Conservation (phyloP, 2,888 invertebrate genomes). For the Morpho deidamia region DNA sequence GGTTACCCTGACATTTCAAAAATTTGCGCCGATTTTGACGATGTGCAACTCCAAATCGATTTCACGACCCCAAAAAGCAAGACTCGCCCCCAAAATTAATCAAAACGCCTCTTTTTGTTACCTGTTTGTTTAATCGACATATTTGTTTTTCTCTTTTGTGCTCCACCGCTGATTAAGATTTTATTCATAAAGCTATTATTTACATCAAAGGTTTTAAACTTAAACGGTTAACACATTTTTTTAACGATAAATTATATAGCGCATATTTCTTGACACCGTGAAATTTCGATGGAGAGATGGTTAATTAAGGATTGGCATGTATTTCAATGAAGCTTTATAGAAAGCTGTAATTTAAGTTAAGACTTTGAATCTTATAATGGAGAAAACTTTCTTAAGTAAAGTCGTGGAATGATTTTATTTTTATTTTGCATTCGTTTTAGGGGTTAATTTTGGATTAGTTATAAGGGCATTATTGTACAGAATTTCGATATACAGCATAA, state of each 20-base stretch:
- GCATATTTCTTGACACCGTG: not conserved
- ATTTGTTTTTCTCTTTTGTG: conserved; percentile 52
- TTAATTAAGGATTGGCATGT: too few relatives aligned
- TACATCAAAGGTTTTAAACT: conserved; percentile 34
- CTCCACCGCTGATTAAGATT: conserved; percentile 71
- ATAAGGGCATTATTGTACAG: too few relatives aligned
- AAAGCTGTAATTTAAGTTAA: too few relatives aligned
- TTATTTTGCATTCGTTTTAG: too few relatives aligned
- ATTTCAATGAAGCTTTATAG: too few relatives aligned
- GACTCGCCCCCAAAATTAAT: conserved; percentile 66
- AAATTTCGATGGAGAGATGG: too few relatives aligned
- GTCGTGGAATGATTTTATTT: too few relatives aligned
- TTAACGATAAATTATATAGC: conserved; percentile 13
- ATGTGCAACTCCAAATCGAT: conserved; percentile 56
- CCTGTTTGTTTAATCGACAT: conserved; percentile 66
- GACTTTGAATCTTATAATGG: too few relatives aligned
- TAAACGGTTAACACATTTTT: conserved; percentile 20
- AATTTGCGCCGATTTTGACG: conserved; percentile 64
- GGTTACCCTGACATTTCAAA: conserved; percentile 37
- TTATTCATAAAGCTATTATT: conserved; percentile 60
- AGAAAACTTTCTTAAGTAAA: too few relatives aligned
- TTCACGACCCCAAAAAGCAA: conserved; percentile 38
- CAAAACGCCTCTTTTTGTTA: conserved; percentile 66
- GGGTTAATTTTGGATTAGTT: too few relatives aligned
- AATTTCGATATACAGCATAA: too few relatives aligned